Percentiles rank a stretch among this genome's conserved stretches.
phyloP scores from a whole-genome alignment of 2,113 vertebrate species.

The Petrocephalus microphthalmus region DNA sequence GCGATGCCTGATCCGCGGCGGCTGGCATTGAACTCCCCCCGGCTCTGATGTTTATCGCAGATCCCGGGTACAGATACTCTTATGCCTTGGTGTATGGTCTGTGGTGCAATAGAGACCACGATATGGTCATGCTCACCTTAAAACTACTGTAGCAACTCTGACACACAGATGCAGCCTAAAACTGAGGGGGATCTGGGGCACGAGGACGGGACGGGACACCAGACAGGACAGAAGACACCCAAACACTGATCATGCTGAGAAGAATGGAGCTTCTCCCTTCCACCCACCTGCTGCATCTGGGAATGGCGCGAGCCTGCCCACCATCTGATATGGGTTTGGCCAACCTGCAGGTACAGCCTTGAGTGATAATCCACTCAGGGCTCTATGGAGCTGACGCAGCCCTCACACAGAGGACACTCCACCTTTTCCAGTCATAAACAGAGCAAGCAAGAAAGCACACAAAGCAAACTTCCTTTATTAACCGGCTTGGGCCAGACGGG shows the following conservation, averaged over 20 bases:
- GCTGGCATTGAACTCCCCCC: not conserved
- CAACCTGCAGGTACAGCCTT: not conserved
- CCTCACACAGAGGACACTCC: not conserved
- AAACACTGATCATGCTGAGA: not conserved
- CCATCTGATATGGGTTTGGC: not conserved
- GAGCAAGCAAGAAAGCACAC: not conserved
- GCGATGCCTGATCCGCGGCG: conserved; percentile 1
- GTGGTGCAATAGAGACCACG: not conserved
- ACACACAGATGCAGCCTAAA: not conserved
- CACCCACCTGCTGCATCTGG: not conserved
- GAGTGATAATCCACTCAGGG: not conserved
- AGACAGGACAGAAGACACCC: not conserved
- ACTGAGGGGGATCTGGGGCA: not conserved
- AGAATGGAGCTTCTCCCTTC: not conserved
- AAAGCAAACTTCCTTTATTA: not conserved
- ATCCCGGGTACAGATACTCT: not conserved
- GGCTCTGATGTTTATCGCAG: not conserved
- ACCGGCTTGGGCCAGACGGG: not conserved
- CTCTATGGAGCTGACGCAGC: not conserved
- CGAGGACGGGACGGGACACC: not conserved
- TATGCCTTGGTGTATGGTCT: not conserved
- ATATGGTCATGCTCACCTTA: not conserved
- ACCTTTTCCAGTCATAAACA: not conserved
- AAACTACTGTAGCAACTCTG: not conserved
- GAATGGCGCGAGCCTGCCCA: not conserved